Evolutionary conservation across 92 coral and sea anemone species (phyloP), one percentile per base, ranked within the genome.

Genomic region (Zoanthus sansibaricus): DNA sequence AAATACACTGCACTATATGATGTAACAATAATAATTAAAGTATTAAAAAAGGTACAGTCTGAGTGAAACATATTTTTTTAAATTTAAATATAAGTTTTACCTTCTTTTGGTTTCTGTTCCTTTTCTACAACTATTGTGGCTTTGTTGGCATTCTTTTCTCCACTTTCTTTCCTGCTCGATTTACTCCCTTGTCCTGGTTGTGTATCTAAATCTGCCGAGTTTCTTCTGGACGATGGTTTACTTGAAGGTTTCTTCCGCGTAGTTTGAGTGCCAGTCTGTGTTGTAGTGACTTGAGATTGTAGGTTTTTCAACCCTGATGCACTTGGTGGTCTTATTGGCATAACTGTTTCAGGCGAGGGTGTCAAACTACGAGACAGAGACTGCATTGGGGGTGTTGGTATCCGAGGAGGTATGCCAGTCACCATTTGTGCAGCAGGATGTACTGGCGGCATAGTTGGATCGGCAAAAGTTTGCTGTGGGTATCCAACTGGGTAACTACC

Each of bases 341-440:
- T 54, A 31, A 94, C 90, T 47, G 91, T 92, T 75, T 93, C 93
- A 16, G 98, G 99, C 7, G 99, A 95, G 45, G 99, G 99, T 9
- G 99, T 93, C 51, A 87, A 90, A 83, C 95, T 93, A 20, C 95
- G 91, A 1, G 93, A 72, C 48, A 97, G 13, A 0, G 91, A 90
- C n/a, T 88, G 86, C 16, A 86, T 25, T 10, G 98, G 94, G 37
- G 98, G 98, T 13, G 98, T 95, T 9, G 92, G 92, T 33, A 91
- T 91, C 59, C 96, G 87, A 15, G 93, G 98, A 9, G 95, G 88
- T 76, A 95, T 59, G 11, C 92, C 89, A 2, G 95, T 84, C 16
- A 92, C 79, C 80, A 88, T 78, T 80, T 90, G 86, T 32, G 87
- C 84, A 52, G 87, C 82, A 51, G 88, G 94, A 33, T 88, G 82